These are phyloP conservation scores for Ameiurus melas DNA, from an alignment of 2,113 vertebrate species.

Conservation along the genomic window DNA sequence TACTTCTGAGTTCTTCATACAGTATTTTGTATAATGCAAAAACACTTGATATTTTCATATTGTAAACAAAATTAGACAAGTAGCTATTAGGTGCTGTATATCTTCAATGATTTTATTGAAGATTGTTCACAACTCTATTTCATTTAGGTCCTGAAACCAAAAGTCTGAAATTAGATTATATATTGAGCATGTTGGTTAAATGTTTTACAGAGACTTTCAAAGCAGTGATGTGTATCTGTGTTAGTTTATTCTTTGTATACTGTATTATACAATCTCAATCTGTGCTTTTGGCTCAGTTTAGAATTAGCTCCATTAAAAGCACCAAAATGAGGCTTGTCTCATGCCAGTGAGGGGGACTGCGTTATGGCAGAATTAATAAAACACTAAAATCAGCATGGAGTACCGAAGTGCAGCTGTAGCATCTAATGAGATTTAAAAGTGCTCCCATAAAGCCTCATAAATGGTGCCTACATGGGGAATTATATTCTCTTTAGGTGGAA, in stretches of 20 bases:
- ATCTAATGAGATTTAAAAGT: constrained; percentile 56
- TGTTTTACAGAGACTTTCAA: constrained; percentile 11
- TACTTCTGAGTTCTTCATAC: background rate
- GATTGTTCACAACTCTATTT: background rate
- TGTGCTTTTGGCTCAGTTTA: constrained; percentile 35
- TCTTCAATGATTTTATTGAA: background rate
- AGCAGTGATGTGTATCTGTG: background rate
- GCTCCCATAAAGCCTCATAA: constrained; percentile 55
- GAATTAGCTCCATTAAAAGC: constrained; percentile 46
- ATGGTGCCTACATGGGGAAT: constrained; percentile 52
- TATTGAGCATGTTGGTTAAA: constrained; percentile 1
- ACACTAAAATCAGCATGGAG: constrained; percentile 47
- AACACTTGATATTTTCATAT: background rate
- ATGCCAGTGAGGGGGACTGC: constrained; percentile 17
- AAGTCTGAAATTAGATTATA: background rate
- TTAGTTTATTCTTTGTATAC: constrained; percentile 16
- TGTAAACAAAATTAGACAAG: background rate
- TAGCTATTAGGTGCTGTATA: background rate
- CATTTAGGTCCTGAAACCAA: background rate
- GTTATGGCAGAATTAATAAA: constrained; percentile 53
- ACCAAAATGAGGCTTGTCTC: constrained; percentile 44
- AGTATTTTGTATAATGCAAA: background rate
- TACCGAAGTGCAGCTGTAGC: constrained; percentile 55
- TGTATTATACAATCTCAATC: constrained; percentile 22
- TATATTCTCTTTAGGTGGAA: constrained; percentile 39